Evolutionary conservation across 2,888 invertebrate genomes (phyloP), one percentile per base, ranked within the genome.

Genomic region (Marronus borbonicus): DNA sequence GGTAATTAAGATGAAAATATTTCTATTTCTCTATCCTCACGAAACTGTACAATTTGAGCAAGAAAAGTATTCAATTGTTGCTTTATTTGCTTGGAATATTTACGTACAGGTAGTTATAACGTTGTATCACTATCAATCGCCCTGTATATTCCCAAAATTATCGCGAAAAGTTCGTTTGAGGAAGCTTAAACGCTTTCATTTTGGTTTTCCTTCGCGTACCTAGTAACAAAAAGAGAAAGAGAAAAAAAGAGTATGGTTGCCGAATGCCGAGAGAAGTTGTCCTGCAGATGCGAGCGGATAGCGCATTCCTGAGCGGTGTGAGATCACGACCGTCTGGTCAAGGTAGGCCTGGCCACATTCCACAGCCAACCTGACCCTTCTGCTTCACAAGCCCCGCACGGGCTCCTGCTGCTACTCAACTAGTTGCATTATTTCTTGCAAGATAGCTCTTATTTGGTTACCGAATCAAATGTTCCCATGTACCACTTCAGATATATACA

Each of bases 291-390:
- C 83, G 83, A 85, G 83, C 83, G 84, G 85, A 86, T 84, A 85
- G 85, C 85, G 86, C 86, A 87, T 87, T 87, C 87, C 86, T 86
- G 85, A 85, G 83, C 87, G 84, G 86, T 87, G 86, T 85, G 85
- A 85, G 87, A 86, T 86, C 86, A 86, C 86, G 86, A 86, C 85
- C 86, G 87, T 87, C 87, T 87, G 87, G 87, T 87, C 87, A 87
- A 87, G 87, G 87, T 86, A 86, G 86, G 85, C 85, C 86, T 86
- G 86, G 86, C 85, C 86, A 87, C 87, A 88, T 87, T 88, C 87
- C 87, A 85, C 84, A 84, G 83, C 84, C 85, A 83, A 86, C 85
- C 86, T 87, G 87, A 87, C 87, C 87, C 86, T 86, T 87, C 81
- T 80, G 77, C 81, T 83, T 82, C 80, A 83, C 80, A 83, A 78